Percentiles rank a stretch among this genome's conserved stretches.
Conservation (phyloP, 53 echinoderm and acorn worm species). For the Patiria pectinifera region DNA sequence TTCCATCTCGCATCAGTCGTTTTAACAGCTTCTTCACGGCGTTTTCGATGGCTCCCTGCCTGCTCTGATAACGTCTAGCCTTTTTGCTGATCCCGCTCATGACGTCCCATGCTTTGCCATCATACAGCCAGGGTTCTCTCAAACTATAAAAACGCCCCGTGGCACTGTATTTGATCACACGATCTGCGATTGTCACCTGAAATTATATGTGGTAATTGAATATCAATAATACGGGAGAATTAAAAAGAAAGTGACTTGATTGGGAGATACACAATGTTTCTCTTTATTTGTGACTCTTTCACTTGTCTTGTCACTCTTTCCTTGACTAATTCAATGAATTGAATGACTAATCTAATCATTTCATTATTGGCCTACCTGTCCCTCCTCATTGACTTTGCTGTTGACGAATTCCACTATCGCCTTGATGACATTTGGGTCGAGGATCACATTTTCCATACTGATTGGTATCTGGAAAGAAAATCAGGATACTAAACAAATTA, state of each 20-base stretch:
- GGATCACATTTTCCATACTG: background rate
- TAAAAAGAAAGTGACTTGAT: too few species aligned
- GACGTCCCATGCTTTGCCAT: slow-evolving; percentile 84
- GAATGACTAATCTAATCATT: background rate
- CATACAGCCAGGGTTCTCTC: slow-evolving; percentile 79
- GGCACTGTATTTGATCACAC: slow-evolving; percentile 79
- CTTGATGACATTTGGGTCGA: slow-evolving; percentile 47
- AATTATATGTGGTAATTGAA: too few species aligned
- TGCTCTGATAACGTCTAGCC: slow-evolving; percentile 73
- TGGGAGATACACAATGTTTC: too few species aligned
- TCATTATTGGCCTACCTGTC: slow-evolving; percentile 48
- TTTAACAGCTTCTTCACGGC: slow-evolving; percentile 69
- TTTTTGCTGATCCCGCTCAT: slow-evolving; percentile 77
- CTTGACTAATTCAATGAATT: too few species aligned
- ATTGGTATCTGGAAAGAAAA: background rate
- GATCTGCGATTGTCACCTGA: slow-evolving; percentile 66
- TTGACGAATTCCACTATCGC: slow-evolving; percentile 50
- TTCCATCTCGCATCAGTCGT: slow-evolving; percentile 59
- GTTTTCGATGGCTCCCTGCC: slow-evolving; percentile 81
- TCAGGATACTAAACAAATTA: background rate
- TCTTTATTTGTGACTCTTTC: too few species aligned
- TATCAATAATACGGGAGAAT: too few species aligned
- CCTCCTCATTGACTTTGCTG: slow-evolving; percentile 55
- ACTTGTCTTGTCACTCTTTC: too few species aligned
- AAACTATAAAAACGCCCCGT: slow-evolving; percentile 74